Percentiles rank a stretch among this genome's conserved stretches.
Evolutionary conservation across 1,140 invertebrate genomes (phyloP).

Genomic region (Trichoplusia ni): DNA sequence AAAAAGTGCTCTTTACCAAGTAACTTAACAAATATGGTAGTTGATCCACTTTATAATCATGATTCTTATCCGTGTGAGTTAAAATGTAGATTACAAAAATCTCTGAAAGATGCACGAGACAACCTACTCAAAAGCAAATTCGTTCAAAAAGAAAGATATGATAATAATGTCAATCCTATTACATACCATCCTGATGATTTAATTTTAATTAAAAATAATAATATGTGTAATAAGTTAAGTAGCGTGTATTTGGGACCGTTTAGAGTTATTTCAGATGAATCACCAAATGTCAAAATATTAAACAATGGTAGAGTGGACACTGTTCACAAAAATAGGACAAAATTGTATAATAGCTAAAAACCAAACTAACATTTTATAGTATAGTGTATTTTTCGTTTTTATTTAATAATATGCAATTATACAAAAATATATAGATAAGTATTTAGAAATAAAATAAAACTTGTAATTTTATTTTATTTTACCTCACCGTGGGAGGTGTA

Average conservation of each 20-base stretch:
- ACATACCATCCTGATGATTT: slow-evolving; percentile 14
- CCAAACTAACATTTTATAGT: too few species aligned
- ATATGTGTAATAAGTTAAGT: slow-evolving; percentile 16
- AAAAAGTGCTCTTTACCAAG: not conserved
- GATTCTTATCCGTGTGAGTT: slow-evolving; percentile 30
- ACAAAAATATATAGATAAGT: too few species aligned
- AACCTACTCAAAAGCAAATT: slow-evolving; percentile 26
- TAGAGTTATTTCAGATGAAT: slow-evolving; percentile 1
- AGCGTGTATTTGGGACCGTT: slow-evolving; percentile 23
- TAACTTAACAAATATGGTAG: not conserved
- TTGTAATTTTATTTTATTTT: too few species aligned
- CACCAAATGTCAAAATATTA: slow-evolving; percentile 14
- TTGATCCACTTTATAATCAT: slow-evolving; percentile 29
- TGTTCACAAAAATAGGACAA: slow-evolving; percentile 1
- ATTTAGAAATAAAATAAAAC: too few species aligned
- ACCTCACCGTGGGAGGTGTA: too few species aligned
- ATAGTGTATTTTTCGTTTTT: too few species aligned
- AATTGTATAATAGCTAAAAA: not conserved
- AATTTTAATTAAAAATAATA: slow-evolving; percentile 29
- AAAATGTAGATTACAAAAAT: slow-evolving; percentile 27
- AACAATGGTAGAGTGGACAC: not conserved
- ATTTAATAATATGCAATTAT: too few species aligned
- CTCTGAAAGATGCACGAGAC: slow-evolving; percentile 20
- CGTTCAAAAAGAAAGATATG: slow-evolving; percentile 14
- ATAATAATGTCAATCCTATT: slow-evolving; percentile 21